Evolutionary conservation across 1,140 invertebrate genomes (phyloP).

Genomic region (Philotrypesis tridentata): DNA sequence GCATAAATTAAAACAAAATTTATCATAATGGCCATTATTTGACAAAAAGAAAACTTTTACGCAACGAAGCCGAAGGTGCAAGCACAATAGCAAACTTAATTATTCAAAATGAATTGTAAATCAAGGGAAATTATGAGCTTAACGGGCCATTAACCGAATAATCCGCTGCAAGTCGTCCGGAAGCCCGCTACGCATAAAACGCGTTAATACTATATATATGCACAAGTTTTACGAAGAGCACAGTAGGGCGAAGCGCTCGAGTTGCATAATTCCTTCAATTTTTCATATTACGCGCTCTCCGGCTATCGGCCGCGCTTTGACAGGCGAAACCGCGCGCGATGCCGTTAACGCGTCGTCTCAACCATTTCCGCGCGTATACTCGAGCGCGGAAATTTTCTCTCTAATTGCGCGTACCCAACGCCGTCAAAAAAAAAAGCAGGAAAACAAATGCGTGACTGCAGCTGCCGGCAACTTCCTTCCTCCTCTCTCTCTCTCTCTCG

Average conservation of each 20-base stretch:
- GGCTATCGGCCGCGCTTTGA: background rate
- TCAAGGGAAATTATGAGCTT: background rate
- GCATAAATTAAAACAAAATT: too few species aligned
- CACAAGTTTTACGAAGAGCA: background rate
- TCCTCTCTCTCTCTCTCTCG: too few species aligned
- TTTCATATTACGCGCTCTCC: constrained; percentile 13
- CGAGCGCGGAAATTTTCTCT: too few species aligned
- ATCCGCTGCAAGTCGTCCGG: background rate
- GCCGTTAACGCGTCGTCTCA: constrained; percentile 4
- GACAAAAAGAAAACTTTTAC: too few species aligned
- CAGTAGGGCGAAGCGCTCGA: background rate
- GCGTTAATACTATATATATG: too few species aligned
- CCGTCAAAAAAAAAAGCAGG: too few species aligned
- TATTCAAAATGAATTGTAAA: background rate
- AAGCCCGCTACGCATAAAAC: background rate
- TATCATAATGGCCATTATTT: too few species aligned
- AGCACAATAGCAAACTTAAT: too few species aligned
- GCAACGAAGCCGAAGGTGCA: too few species aligned
- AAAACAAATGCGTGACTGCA: background rate
- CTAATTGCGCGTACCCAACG: too few species aligned
- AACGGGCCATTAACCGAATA: background rate
- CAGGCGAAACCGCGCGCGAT: too few species aligned
- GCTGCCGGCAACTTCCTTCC: too few species aligned
- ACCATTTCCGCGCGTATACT: background rate
- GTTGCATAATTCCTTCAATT: background rate